These are phyloP conservation scores for Thunnus thynnus DNA, from an alignment of 2,113 vertebrate species.

Conservation along the genomic window DNA sequence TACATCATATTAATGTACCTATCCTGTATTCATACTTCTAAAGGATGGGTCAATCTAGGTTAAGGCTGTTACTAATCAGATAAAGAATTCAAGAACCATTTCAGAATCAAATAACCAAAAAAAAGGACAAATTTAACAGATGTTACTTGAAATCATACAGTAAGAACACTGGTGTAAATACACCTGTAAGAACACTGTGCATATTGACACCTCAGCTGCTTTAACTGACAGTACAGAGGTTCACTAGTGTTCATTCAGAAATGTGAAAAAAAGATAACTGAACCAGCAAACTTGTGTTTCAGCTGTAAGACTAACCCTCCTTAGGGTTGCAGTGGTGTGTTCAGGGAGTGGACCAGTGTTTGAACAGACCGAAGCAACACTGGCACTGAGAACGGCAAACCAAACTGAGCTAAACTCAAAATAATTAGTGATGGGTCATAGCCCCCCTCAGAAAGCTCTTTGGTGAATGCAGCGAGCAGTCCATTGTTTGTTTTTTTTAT, in stretches of 20 bases:
- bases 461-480: background rate
- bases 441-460: conserved; percentile 12
- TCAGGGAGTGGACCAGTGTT: background rate
- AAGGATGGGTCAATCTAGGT: background rate
- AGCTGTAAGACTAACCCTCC: background rate
- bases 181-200: background rate
- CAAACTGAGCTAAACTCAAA: background rate
- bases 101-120: background rate
- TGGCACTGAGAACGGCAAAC: conserved; percentile 11
- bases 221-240: background rate
- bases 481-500: background rate
- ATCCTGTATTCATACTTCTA: conserved; percentile 6
- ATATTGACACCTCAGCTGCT: background rate
- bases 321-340: background rate
- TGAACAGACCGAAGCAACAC: background rate
- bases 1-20: conserved; percentile 13
- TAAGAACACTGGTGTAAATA: background rate
- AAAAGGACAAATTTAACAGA: background rate
- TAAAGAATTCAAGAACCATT: conserved; percentile 6
- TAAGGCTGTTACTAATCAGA: background rate
- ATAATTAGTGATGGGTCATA: background rate
- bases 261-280: background rate
- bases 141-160: background rate
- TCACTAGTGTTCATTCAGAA: background rate
- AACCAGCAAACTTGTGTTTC: background rate